phyloP scores from a whole-genome alignment of 1,140 invertebrate genomes.

The Drosophila kohkoa region DNA sequence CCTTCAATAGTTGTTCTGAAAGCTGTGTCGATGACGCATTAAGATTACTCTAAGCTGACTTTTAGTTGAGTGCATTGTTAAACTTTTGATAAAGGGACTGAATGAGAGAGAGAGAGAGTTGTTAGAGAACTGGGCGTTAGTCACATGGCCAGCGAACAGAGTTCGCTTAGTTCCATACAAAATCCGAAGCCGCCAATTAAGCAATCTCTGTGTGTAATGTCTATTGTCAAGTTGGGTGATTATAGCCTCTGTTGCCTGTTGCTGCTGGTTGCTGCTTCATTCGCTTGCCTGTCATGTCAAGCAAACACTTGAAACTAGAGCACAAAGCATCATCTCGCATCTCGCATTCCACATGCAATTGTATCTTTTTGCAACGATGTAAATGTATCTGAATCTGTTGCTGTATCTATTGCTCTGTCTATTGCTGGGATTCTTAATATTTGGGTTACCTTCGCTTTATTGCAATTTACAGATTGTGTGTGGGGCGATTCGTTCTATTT shows the following conservation, averaged over 20 bases:
- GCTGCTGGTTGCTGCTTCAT: not conserved
- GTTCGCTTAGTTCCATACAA: conserved; percentile 3
- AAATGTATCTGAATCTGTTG: conserved; percentile 24
- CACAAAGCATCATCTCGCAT: conserved; percentile 8
- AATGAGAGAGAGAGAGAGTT: not conserved
- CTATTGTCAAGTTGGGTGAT: conserved; percentile 39
- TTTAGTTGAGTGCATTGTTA: not conserved
- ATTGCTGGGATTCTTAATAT: conserved; percentile 37
- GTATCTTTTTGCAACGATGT: conserved; percentile 17
- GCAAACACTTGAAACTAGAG: conserved; percentile 41
- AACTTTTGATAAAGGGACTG: not conserved
- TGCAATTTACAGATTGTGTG: conserved; percentile 60
- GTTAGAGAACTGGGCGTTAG: not conserved
- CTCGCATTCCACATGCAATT: conserved; percentile 11
- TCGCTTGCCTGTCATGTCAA: conserved; percentile 41
- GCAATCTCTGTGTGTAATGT: conserved; percentile 27
- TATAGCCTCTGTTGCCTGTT: conserved; percentile 22
- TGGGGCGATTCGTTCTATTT: not conserved
- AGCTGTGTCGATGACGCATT: not conserved
- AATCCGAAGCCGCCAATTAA: conserved; percentile 32
- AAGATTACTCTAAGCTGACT: not conserved
- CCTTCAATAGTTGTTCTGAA: not conserved
- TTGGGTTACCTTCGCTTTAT: conserved; percentile 58
- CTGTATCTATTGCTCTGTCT: conserved; percentile 9
- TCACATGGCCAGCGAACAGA: conserved; percentile 2